Conservation (phyloP, 2,888 invertebrate genomes). For the Cephus sareptanus region DNA sequence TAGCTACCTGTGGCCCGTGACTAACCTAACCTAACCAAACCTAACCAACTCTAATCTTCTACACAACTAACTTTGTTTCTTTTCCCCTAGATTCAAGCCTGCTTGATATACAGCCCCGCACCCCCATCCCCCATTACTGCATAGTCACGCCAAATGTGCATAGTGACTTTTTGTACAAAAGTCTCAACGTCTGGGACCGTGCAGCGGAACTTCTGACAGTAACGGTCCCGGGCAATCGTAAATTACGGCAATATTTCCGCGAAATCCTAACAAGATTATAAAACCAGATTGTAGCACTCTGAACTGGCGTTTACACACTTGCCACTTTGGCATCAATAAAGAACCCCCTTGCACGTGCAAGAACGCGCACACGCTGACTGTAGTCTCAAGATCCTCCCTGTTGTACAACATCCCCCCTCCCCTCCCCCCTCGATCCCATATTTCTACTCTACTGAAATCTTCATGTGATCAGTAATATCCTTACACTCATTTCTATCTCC, state of each 20-base stretch:
- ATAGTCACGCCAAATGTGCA: not conserved
- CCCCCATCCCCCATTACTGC: not conserved
- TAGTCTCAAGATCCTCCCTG: conserved; percentile 16
- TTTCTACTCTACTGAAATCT: conserved; percentile 11
- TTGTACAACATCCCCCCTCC: conserved; percentile 17
- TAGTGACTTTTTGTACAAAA: not conserved
- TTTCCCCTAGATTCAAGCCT: not conserved
- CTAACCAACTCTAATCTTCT: not conserved
- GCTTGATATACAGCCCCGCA: not conserved
- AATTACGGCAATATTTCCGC: conserved; percentile 65
- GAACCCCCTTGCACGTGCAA: conserved; percentile 14
- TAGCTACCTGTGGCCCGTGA: not conserved
- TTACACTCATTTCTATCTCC: not conserved
- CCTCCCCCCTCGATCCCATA: conserved; percentile 25
- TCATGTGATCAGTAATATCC: not conserved
- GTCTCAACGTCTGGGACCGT: no score
- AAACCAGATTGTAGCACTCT: conserved; percentile 57
- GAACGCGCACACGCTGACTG: conserved; percentile 14
- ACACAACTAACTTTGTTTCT: not conserved
- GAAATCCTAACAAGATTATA: conserved; percentile 66
- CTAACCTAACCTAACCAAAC: not conserved
- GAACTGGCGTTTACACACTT: conserved; percentile 20
- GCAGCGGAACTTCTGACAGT: conserved; percentile 6
- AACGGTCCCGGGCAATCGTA: conserved; percentile 56
- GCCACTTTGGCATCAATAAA: conserved; percentile 9